Base-by-base conservation (phyloP, 2,888 invertebrate species). In the Xiphydria camelus region DNA sequence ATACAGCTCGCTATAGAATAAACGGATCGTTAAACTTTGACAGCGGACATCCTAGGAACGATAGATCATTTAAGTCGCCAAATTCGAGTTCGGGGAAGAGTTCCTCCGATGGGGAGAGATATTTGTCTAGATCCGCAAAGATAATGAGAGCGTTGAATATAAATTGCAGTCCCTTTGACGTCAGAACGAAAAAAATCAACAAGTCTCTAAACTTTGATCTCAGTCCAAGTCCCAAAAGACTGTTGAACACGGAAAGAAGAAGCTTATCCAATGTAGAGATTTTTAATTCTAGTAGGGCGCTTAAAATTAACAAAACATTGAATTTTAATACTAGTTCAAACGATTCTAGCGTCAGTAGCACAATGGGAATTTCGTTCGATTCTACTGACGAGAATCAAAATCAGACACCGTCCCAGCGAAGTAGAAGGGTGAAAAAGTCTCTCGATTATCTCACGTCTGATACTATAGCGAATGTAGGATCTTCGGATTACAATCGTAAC, bases 351-450 rank as follows among this genome's bases (percentile, higher is more conserved):
- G 51, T 61, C 4, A 59, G 51, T 31, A 60, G 56, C 37, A 38
- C 49, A 5, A 44, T 57, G 6, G 49, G 62, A 12, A 58, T 62
- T 4, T 66, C 68, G 1, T 39, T 47, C 1, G 68, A 67, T 31
- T 70, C 68, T 1, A 71, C 64, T 0, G 71, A 72, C 20, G 71
- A 71, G 34, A 71, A 72, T 53, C 70, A 71, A 38, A 72, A 72
- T 52, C 60, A 63, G 49, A 71, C 71, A 2, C 72, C 71, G 1
- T 68, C 62, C 1, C 60, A 66, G 22, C 48, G 55, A 34, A 55
- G 45, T 22, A 57, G 53, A 25, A 66, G 57, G 4, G 59, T 57
- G 1, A 55, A 59, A 14, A 64, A 64, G 31, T 55, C 59, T 5
- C 41, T 67, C 6, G 59, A 52, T 19, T 66, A 62, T 48, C 48